Conservation (phyloP, 2,113 vertebrate species). For the Psittacula cyanocephala region DNA sequence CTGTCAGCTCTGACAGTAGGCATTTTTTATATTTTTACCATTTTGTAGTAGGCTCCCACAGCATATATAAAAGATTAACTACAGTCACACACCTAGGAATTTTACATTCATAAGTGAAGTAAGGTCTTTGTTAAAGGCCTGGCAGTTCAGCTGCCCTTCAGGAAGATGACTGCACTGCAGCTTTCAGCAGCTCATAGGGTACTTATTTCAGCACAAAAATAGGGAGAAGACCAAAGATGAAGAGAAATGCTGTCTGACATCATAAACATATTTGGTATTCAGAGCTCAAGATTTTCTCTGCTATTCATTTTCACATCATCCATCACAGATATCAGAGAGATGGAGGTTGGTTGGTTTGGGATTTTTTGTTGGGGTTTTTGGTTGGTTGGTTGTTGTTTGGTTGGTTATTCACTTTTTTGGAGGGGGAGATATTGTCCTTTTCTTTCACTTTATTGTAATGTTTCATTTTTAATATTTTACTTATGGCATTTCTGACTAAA, state of each 20-base stretch:
- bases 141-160: background rate
- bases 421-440: background rate
- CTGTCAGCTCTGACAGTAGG: fast-evolving
- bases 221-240: background rate
- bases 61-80: background rate
- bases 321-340: background rate
- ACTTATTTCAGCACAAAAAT: background rate
- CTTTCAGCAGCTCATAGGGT: background rate
- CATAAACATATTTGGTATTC: background rate
- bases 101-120: background rate
- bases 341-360: background rate
- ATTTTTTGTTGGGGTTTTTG: background rate
- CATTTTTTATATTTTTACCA: background rate
- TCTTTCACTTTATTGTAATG: background rate
- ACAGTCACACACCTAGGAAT: background rate
- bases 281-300: background rate
- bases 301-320: background rate
- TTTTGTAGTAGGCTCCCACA: fast-evolving
- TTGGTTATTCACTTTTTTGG: background rate
- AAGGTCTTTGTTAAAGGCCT: background rate
- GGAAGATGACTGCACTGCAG: background rate
- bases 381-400: background rate
- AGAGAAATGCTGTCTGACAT: background rate
- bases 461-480: background rate
- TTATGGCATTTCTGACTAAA: background rate